Evolutionary conservation across 2,113 vertebrate species (phyloP).

Genomic region (Menidia beryllina): DNA sequence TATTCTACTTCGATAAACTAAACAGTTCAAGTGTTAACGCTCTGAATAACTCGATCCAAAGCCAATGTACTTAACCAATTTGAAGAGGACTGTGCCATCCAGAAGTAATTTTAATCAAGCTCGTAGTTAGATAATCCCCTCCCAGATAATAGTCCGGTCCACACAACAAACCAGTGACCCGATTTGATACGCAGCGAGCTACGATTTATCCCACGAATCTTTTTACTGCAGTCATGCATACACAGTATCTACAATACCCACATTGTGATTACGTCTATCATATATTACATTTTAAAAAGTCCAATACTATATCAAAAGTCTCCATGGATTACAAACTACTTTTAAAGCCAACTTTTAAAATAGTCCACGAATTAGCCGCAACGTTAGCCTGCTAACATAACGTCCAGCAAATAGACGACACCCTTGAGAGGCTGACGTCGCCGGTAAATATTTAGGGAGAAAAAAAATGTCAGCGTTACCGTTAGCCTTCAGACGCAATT

Average conservation of each 20-base stretch:
- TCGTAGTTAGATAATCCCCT: constrained; percentile 22
- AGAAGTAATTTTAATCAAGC: neutral
- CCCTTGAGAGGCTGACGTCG: constrained; percentile 66
- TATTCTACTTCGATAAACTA: neutral
- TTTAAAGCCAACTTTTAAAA: neutral
- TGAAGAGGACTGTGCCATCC: neutral
- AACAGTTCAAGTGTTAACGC: neutral
- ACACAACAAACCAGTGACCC: constrained; percentile 13
- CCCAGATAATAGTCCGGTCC: constrained; percentile 49
- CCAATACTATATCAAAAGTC: neutral
- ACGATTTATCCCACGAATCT: constrained; percentile 13
- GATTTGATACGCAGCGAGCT: constrained; percentile 3
- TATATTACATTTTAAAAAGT: rapidly evolving
- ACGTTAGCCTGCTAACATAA: constrained; percentile 48
- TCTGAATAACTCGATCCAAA: no score
- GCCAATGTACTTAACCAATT: neutral
- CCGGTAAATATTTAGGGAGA: constrained; percentile 60
- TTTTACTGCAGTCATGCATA: neutral
- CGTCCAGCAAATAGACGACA: constrained; percentile 71
- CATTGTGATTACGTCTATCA: neutral
- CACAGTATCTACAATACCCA: neutral
- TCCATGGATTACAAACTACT: rapidly evolving
- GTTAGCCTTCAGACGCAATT: constrained; percentile 46
- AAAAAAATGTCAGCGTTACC: constrained; percentile 53
- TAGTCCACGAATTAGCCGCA: constrained; percentile 6